phyloP scores from a whole-genome alignment of 35 echinoderm and acorn worm species.

The Heliocidaris erythrogramma region DNA sequence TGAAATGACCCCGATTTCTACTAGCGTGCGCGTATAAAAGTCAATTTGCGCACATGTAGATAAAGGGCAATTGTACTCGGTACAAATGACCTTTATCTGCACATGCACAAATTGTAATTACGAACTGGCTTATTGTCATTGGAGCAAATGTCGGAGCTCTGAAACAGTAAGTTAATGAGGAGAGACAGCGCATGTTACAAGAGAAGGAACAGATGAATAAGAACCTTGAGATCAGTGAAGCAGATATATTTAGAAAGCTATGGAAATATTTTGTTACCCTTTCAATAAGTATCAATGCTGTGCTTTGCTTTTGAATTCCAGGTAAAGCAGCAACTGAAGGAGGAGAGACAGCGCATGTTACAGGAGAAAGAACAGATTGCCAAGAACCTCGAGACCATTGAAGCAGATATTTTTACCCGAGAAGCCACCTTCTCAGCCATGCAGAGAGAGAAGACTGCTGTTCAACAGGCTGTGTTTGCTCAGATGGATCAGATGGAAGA shows the following conservation, averaged over 20 bases:
- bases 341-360: conserved; percentile 79
- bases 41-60: too few species aligned
- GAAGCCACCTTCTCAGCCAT: conserved; percentile 88
- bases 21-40: too few species aligned
- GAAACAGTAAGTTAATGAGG: too few species aligned
- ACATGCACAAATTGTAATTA: too few species aligned
- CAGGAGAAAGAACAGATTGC: conserved; percentile 96
- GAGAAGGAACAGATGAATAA: conserved; percentile 97
- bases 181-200: conserved; percentile 76
- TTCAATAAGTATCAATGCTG: neutral
- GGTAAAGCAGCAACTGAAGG: conserved; percentile 72
- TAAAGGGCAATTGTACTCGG: too few species aligned
- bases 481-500: conserved; percentile 92
- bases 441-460: conserved; percentile 85
- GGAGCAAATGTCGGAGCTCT: too few species aligned
- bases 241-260: conserved; percentile 66
- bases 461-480: conserved; percentile 78
- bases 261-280: too few species aligned
- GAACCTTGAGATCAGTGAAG: conserved; percentile 91
- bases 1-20: too few species aligned
- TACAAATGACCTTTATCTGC: too few species aligned
- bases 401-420: conserved; percentile 89
- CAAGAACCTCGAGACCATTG: conserved; percentile 95
- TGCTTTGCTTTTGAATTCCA: neutral
- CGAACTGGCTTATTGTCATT: too few species aligned